Evolutionary conservation across 2,888 invertebrate genomes (phyloP).

Genomic region (Acrocyrtus sp.): DNA sequence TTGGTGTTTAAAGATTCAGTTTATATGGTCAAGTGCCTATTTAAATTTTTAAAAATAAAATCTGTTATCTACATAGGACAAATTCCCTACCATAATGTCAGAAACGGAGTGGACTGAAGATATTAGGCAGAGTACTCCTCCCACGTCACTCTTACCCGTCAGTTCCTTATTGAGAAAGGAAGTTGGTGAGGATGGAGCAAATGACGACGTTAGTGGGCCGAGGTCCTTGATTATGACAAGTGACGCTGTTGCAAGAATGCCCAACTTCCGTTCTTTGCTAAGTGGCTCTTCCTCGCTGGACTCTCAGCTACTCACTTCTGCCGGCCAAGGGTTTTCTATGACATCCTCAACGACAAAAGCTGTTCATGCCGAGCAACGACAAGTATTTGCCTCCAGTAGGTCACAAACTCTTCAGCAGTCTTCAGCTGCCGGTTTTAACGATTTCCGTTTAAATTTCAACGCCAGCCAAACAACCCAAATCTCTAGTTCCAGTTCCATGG

Average conservation of each 20-base stretch:
- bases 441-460: slow-evolving; percentile 3
- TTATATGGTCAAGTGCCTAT: no score
- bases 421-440: background rate
- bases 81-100: background rate
- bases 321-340: slow-evolving; percentile 30
- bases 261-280: slow-evolving; percentile 14
- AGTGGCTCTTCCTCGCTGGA: slow-evolving; percentile 18
- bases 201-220: background rate
- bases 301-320: slow-evolving; percentile 12
- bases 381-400: slow-evolving; percentile 52
- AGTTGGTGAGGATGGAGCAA: background rate
- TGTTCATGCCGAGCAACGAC: slow-evolving; percentile 49
- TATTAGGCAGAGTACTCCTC: background rate
- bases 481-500: slow-evolving; percentile 28
- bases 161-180: background rate
- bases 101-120: background rate
- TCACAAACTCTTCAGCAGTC: slow-evolving; percentile 25
- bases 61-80: background rate
- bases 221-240: background rate
- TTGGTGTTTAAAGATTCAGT: no score
- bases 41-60: no score
- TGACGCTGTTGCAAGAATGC: background rate
- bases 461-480: slow-evolving; percentile 16
- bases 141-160: background rate
- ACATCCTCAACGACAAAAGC: slow-evolving; percentile 30